Evolutionary conservation across 2,888 invertebrate species (phyloP), one percentile per base, ranked within the genome.

Genomic region (Acanthosepion pharaonis): DNA sequence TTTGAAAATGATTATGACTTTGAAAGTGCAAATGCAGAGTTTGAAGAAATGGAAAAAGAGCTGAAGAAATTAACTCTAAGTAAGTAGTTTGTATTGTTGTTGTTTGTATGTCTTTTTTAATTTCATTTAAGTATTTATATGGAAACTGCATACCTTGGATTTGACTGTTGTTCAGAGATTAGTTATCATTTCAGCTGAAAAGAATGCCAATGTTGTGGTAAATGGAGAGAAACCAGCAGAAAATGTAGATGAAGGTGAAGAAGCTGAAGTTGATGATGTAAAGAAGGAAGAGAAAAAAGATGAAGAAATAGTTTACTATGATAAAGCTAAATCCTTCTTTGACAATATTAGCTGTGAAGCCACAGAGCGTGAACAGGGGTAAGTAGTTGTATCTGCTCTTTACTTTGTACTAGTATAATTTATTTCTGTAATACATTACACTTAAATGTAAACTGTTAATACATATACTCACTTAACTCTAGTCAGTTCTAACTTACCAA

Each of bases 281-380:
- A 93, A 93, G 93, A 93, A 94, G 59, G 96, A 96, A 23, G 96
- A 95, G 78, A 96, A 96, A 42, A 97, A 97, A 95, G 96, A 97
- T 18, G 96, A 96, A 28, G 96, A 96, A 9, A 95, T 95, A 96
- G 98, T 98, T 95, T 99, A 98, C 97, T 99, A 99, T 97, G 99
- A 99, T 98, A 99, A 99, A 98, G 98, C 98, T 96, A 99, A 99
- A 98, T 99, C 99, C 95, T 99, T 99, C 98, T 99, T 99, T 97
- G 99, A 99, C 98, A 99, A 99, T 97, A 99, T 99, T 97, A 99
- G 99, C 96, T 99, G 99, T 97, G 99, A 99, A 97, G 99, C 99
- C 95, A 98, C 99, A 91, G 99, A 99, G 97, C 98, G 99, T 97
- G 98, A 98, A 97, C 98, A 98, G 97, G 98, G 98, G 98, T 98